These are phyloP conservation scores for Hypomecis atomaria DNA, from an alignment of 2,888 invertebrate genomes.

Conservation along the genomic window DNA sequence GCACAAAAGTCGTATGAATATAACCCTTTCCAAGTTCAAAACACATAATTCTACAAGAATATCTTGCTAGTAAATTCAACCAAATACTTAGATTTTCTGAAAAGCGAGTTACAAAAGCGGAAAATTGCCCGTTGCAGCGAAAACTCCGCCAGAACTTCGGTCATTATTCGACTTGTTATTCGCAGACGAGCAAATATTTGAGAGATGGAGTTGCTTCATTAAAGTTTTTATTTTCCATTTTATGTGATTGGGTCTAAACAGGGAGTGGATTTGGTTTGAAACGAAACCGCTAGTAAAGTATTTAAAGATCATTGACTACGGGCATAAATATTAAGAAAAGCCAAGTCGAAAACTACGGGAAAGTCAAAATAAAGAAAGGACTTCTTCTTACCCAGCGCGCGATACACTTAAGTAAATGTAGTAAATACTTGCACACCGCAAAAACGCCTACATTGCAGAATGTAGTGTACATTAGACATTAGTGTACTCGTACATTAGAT, in stretches of 20 bases:
- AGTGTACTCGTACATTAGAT: too few species aligned
- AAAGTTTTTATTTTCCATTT: constrained; percentile 76
- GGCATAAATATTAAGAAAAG: too few species aligned
- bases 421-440: too few species aligned
- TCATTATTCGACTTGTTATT: constrained; percentile 44
- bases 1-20: too few species aligned
- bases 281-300: constrained; percentile 68
- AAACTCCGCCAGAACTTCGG: constrained; percentile 32
- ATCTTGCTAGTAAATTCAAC: background rate
- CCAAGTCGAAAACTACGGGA: too few species aligned
- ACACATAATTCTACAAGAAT: background rate
- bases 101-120: constrained; percentile 8
- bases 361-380: constrained; percentile 67
- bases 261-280: constrained; percentile 64
- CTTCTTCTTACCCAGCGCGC: too few species aligned
- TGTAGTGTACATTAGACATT: too few species aligned
- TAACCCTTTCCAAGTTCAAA: background rate
- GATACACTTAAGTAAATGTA: too few species aligned
- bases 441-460: too few species aligned
- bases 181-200: constrained; percentile 73
- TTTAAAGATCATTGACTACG: constrained; percentile 61
- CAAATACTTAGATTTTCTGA: constrained; percentile 1
- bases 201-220: constrained; percentile 73
- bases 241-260: constrained; percentile 79
- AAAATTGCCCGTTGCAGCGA: constrained; percentile 30